phyloP scores from a whole-genome alignment of 1,140 invertebrate species.

The Bradysia coprophila region DNA sequence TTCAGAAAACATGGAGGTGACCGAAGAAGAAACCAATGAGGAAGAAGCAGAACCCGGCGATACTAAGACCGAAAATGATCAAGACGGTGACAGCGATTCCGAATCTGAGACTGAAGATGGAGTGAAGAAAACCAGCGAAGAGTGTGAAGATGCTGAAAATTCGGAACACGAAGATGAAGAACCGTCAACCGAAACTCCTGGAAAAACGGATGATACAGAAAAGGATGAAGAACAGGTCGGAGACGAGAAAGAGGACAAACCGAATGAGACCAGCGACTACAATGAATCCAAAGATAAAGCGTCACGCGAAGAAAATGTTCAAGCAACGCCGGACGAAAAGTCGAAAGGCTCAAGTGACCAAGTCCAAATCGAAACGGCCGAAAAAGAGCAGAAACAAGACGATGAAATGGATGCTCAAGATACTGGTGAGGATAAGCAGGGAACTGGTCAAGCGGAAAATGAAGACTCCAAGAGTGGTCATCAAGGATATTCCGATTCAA shows the following conservation, averaged over 20 bases:
- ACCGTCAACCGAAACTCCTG: constrained; percentile 27
- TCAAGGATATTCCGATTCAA: constrained; percentile 29
- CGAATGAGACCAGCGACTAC: constrained; percentile 19
- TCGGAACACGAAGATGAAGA: constrained; percentile 25
- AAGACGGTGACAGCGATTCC: constrained; percentile 26
- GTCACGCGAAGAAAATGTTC: constrained; percentile 30
- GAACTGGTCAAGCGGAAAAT: constrained; percentile 37
- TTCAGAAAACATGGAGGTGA: constrained; percentile 23
- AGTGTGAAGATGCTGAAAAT: constrained; percentile 13
- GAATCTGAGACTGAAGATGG: constrained; percentile 23
- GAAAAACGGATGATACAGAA: constrained; percentile 23
- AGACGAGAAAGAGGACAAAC: constrained; percentile 8
- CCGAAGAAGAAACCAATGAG: constrained; percentile 23
- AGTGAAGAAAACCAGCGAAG: constrained; percentile 5
- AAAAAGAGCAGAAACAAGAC: constrained; percentile 17
- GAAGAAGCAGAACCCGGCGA: constrained; percentile 15
- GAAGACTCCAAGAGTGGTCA: constrained; percentile 38
- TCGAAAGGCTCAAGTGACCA: constrained; percentile 19
- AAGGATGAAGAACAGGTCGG: constrained; percentile 17
- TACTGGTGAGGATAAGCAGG: constrained; percentile 35
- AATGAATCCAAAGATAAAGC: constrained; percentile 46
- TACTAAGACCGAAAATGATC: constrained; percentile 18
- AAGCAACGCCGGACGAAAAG: constrained; percentile 28
- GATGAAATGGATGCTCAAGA: constrained; percentile 21
- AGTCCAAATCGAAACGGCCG: constrained; percentile 11